Base-by-base conservation (phyloP, 2,888 invertebrate genomes). In the Meteorus colon region DNA sequence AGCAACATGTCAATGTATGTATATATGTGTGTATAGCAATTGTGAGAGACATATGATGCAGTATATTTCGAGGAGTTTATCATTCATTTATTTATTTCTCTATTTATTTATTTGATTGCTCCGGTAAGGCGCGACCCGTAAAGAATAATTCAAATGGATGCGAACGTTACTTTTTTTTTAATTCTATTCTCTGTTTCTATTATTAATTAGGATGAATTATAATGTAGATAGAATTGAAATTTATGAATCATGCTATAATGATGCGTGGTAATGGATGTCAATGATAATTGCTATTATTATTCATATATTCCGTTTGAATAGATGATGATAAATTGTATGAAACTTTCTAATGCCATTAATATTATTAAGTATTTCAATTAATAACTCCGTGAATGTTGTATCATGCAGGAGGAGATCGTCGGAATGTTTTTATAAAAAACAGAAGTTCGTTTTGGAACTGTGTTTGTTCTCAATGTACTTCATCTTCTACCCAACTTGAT, bases 201-300 rank as follows among this genome's bases (percentile, higher is more conserved):
- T 48, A 48, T 48, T 48, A 48, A 48, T 48, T 48, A n/a, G 48
- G n/a, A 48, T 48, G 48, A 48, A n/a, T 48, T 48, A 48, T 48
- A 48, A 48, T 48, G 16, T 16, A 65, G 34, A 65, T 65, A 65
- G 34, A 65, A 16, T 34, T 31, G n/a, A 29, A 5, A 45, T 45
- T 67, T 14, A 45, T 48, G 27, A 48, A 19, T 19, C 10, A 41
- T 67, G 45, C 12, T 12, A 48, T 48, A n/a, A 48, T 48, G 48
- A 48, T 48, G 48, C 16, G n/a, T 48, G 48, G 48, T 67, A 67
- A 67, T 45, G 19, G 67, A 67, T 67, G 45, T 45, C 41, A 19
- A 6, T 48, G 12, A 45, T 67, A 67, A 67, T 67, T 67, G 45
- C n/a, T 14, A 67, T 67, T 45, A 45, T 41, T 67, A 67, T 67